Base-by-base conservation (phyloP, 2,113 vertebrate species). In the Macrotus californicus region DNA sequence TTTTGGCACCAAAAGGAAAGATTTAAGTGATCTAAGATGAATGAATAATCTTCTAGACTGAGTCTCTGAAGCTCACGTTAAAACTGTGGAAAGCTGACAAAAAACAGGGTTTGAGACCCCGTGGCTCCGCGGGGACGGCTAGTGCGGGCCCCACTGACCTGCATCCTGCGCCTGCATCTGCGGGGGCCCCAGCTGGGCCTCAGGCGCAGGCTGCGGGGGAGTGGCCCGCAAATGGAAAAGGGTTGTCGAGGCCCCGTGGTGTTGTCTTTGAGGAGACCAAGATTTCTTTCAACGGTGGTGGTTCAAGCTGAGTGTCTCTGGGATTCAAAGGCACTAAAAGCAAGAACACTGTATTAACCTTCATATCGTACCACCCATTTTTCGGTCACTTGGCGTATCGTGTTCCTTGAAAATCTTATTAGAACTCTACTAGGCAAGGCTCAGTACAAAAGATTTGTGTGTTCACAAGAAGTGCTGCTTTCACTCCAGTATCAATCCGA, bases 401-500 rank as follows among this genome's bases (percentile, higher is more conserved):
- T 75, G 84, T 77, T 92, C 43, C n/a, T n/a, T 56, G 52, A 88
- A 93, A 88, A 85, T 79, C 41, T 86, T 90, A 82, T 41, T 94
- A 72, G 72, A 94, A 77, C 88, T 72, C 89, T 89, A 5, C 41
- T 83, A 77, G 39, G 29, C 84, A 87, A 93, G 76, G 56, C 72
- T 91, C 73, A 54, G 52, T 73, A 87, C 31, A 31, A 81, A 83
- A 72, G 16, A 64, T 70, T 52, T 93, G 21, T 31, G 10, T 54
- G 92, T 79, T 95, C 88, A 41, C 19, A 92, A 24, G 10, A 89
- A 82, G 43, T 36, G 31, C 31, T 87, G 9, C 86, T 91, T 86
- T 94, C 24, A 69, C 36, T 95, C 73, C 77, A 66, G 94, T 96
- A 11, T 83, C 89, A 89, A 12, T 87, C 81, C 87, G n/a, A 46